phyloP scores from a whole-genome alignment of 37 sponge, comb jelly and placozoan species.

The Ianthella basta region DNA sequence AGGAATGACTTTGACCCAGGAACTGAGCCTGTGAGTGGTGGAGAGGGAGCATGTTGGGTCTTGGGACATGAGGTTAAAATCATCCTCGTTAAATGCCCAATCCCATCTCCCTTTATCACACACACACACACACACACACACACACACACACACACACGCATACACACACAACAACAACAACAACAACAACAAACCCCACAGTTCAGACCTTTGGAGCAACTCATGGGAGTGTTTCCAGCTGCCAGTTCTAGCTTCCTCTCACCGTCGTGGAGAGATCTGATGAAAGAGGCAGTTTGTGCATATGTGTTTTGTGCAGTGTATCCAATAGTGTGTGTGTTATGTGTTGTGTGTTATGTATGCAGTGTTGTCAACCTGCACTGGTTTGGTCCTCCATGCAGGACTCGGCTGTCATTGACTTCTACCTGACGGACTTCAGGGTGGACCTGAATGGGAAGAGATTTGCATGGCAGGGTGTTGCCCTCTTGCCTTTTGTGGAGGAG shows the following conservation, averaged over 20 bases:
- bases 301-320: not conserved
- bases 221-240: constrained; percentile 99
- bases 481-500: constrained; percentile 99
- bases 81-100: not conserved
- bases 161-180: too few species aligned
- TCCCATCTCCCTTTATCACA: not conserved
- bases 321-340: constrained; percentile 27
- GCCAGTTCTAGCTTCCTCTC: constrained; percentile 95
- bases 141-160: not conserved
- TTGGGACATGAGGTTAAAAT: not conserved
- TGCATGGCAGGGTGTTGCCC: constrained; percentile 99
- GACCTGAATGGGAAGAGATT: constrained; percentile 99
- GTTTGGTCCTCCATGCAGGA: constrained; percentile 46
- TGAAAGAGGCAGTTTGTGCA: constrained; percentile 71
- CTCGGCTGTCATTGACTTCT: constrained; percentile 98
- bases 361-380: not conserved
- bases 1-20: constrained; percentile 67
- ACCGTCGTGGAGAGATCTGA: constrained; percentile 79
- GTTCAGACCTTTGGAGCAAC: constrained; percentile 96
- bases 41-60: not conserved
- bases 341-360: constrained; percentile 1
- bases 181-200: not conserved
- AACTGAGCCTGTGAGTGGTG: constrained; percentile 58
- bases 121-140: not conserved
- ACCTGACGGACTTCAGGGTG: constrained; percentile 92